Conservation (phyloP, 2,797 vertebrate species). For the Salarias fasciatus region DNA sequence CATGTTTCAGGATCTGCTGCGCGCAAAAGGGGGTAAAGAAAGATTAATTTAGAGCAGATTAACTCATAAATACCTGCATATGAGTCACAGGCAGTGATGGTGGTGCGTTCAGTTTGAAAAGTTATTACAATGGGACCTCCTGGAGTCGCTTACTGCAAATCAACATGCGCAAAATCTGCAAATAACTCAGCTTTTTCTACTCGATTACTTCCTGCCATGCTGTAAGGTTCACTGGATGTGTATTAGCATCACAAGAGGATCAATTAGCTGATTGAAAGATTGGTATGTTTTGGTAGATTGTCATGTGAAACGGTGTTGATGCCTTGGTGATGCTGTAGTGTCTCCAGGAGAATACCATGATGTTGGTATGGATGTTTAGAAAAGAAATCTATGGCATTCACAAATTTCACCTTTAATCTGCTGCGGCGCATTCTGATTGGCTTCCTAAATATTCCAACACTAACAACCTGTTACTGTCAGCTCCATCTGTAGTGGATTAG, state of each 20-base stretch:
- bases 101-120: background rate
- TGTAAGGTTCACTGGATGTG: background rate
- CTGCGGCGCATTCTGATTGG: background rate
- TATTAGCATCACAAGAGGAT: background rate
- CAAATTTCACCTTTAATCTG: background rate
- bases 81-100: conserved; percentile 34
- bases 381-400: background rate
- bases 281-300: conserved; percentile 3
- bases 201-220: background rate
- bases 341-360: too few relatives aligned
- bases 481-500: background rate
- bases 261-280: conserved; percentile 3
- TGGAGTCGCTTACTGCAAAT: background rate
- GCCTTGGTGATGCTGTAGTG: background rate
- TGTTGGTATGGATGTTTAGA: too few relatives aligned
- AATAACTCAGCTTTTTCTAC: background rate
- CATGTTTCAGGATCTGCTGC: background rate
- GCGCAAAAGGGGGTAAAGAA: background rate
- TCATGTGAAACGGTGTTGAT: conserved; percentile 22
- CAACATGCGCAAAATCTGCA: background rate
- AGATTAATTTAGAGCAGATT: conserved; percentile 25
- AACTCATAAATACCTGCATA: conserved; percentile 43
- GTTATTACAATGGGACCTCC: conserved; percentile 7
- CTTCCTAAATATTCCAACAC: background rate
- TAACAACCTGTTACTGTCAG: conserved; percentile 44